A percentile compares a stretch with the other conserved stretches of the same genome.
Conservation (phyloP, 2,797 vertebrate species). For the Furcifer pardalis region DNA sequence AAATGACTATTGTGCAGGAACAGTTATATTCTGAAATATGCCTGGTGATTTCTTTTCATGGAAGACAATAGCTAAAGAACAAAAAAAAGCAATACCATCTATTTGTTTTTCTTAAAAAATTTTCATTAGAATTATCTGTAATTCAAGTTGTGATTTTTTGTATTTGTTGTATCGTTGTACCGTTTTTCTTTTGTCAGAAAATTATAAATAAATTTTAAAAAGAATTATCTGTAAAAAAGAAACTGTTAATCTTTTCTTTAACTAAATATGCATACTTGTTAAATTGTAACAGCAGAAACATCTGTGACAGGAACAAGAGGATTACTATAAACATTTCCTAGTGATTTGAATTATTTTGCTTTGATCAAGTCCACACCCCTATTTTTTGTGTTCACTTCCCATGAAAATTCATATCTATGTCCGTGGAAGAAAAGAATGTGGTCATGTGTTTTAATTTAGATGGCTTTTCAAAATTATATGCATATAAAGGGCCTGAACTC, state of each 20-base stretch:
- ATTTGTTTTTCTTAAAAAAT: constrained; percentile 57
- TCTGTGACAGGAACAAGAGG: constrained; percentile 45
- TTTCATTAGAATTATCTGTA: constrained; percentile 48
- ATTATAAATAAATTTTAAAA: no score
- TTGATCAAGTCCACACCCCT: constrained; percentile 38
- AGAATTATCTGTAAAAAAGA: constrained; percentile 48
- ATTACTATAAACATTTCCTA: constrained; percentile 43
- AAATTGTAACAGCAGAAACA: constrained; percentile 68
- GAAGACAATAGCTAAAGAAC: constrained; percentile 62
- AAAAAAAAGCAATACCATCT: constrained; percentile 62
- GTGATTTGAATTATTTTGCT: constrained; percentile 29
- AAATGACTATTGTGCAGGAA: constrained; percentile 44
- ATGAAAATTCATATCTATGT: constrained; percentile 27
- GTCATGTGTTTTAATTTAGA: constrained; percentile 15
- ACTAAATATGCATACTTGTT: constrained; percentile 66
- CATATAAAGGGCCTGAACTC: background rate
- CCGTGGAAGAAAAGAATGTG: constrained; percentile 26
- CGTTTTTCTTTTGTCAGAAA: no score
- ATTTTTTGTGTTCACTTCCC: constrained; percentile 32
- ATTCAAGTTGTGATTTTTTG: no score
- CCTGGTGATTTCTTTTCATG: constrained; percentile 65
- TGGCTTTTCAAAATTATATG: background rate
- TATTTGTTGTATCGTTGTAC: no score
- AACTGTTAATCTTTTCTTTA: constrained; percentile 65
- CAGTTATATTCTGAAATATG: constrained; percentile 62